Base-by-base conservation (phyloP, 2,888 invertebrate species). In the Quadriops clusia region DNA sequence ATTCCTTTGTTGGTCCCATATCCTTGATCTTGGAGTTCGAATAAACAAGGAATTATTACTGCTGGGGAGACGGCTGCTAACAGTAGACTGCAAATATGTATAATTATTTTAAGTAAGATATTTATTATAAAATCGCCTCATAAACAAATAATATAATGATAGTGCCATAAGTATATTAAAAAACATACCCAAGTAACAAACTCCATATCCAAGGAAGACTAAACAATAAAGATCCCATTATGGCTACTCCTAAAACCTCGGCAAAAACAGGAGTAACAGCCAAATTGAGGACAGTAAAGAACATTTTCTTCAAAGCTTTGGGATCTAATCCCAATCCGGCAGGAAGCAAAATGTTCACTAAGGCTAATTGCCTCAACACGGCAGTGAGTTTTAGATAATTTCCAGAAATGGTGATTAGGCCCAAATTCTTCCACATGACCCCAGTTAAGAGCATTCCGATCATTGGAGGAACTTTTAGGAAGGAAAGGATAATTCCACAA, bases 1-100 rank as follows among this genome's bases (percentile, higher is more conserved):
- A 84, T 73, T 17, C 79, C 80, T 53, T 74, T 76, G 47, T 72
- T 72, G 24, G 74, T 63, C 6, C 82, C 82, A 42, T 68, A 70
- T 7, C 72, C 70, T 33, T 56, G 58, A 38, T 72, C 72, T 45
- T 72, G 65, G 10, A 78, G 56, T 27, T 58, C 55, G 7, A 80
- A 56, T 55, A 80, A 64, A 4, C 71, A 67, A 1, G 78, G 78
- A n/a, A 79, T 77, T 20, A 79, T 72, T 17, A 80, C 77, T 39
- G 79, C 79, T 2, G 78, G 77, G 0, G 76, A 76, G 3, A 79
- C 75, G 5, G 77, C 77, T 8, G 74, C 72, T 39, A 74, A 52
- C 5, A 71, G 62, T 45, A 72, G 64, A 9, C 72, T 72, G 37
- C 11, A 41, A 39, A 12, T 24, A 16, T 30, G 17, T n/a, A n/a